phyloP scores from a whole-genome alignment of 2,113 vertebrate genomes.

The Furnarius figulus region DNA sequence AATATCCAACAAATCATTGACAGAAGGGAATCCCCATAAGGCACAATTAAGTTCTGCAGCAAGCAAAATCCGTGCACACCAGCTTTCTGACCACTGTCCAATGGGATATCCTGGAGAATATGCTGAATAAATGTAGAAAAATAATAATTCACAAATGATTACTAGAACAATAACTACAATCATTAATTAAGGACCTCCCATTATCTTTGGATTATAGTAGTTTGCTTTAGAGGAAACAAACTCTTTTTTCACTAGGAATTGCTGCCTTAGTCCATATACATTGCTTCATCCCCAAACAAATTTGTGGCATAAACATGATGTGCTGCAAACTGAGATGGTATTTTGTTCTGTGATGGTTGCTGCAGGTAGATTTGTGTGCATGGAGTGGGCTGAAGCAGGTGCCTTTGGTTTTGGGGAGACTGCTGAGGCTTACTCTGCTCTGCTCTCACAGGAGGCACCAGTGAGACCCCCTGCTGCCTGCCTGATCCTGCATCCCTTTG shows the following conservation, averaged over 20 bases:
- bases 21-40: constrained; percentile 47
- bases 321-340: not conserved
- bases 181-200: not conserved
- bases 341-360: not conserved
- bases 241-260: not conserved
- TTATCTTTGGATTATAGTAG: not conserved
- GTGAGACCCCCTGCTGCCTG: not conserved
- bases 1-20: not conserved
- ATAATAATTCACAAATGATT: not conserved
- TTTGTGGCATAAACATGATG: not conserved
- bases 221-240: not conserved
- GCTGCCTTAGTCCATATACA: rapidly evolving
- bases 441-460: rapidly evolving
- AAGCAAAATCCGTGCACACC: not conserved
- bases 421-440: not conserved
- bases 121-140: not conserved
- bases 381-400: not conserved
- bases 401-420: not conserved
- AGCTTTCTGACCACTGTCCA: not conserved
- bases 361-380: not conserved
- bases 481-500: not conserved
- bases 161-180: not conserved
- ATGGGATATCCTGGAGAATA: not conserved
- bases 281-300: not conserved
- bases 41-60: constrained; percentile 30